Evolutionary conservation across 1,140 invertebrate genomes (phyloP), one percentile per base, ranked within the genome.

Genomic region (Colletes gigas): DNA sequence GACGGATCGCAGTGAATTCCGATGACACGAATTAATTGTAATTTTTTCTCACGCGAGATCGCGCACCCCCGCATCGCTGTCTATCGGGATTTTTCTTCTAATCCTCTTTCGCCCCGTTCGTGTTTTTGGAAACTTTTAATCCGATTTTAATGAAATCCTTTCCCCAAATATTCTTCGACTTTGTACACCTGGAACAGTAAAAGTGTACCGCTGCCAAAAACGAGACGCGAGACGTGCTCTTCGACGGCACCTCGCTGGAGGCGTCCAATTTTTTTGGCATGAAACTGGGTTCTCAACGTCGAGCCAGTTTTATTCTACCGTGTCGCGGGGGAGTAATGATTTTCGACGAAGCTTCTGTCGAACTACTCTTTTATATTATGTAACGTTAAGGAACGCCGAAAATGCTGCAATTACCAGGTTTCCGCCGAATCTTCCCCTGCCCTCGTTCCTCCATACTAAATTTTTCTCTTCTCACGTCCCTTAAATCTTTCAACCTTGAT

Each of bases 191-290:
- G 44, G 44, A 47, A 47, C 44, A 47, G 44, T 6, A 47, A 47
- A 8, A 47, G 6, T 47, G 6, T 47, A 9, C 9, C 44, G n/a
- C 47, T 69, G 50, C 8, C 50, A 50, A 10, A 50, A 50, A 47
- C 44, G 44, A 47, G 44, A 47, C 44, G 44, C 9, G 44, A 50
- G 10, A 9, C 41, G 47, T 19, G 15, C 39, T 66, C 30, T 19
- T 19, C 41, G 30, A 17, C 17, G 47, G 3, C 30, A 19, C 59
- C n/a, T 3, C 4, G 9, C 17, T 47, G 17, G 72, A 44, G 54
- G 17, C 60, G 54, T 30, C 41, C 52, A 30, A 50, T 69, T 62
- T 66, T 77, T 77, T 69, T 69, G 75, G 65, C 65, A 69, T 59
- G 44, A 52, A 52, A 68, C 66, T 12, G 66, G 17, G 52, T 47